phyloP scores from a whole-genome alignment of 2,888 invertebrate genomes.

The Orchesella flavescens region DNA sequence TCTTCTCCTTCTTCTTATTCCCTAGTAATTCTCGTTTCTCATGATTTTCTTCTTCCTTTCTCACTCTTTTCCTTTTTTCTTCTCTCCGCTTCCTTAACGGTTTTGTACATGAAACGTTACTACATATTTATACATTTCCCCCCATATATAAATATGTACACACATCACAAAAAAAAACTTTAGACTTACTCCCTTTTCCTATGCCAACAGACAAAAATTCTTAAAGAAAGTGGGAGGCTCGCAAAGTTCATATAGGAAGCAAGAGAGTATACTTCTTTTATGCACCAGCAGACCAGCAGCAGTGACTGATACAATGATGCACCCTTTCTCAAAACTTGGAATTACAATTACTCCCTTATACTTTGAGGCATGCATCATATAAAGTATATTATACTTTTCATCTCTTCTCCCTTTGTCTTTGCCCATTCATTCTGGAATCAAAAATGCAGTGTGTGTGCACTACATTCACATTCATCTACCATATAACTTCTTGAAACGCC shows the following conservation, averaged over 20 bases:
- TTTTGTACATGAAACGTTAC: too few relatives aligned
- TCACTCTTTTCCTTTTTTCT: slow-evolving; percentile 25
- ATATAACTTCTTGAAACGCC: too few relatives aligned
- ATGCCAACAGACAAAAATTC: background rate
- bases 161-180: background rate
- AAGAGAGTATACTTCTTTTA: background rate
- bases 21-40: slow-evolving; percentile 59
- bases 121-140: background rate
- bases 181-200: background rate
- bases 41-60: slow-evolving; percentile 24
- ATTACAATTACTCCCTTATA: too few relatives aligned
- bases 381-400: too few relatives aligned
- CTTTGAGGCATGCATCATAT: too few relatives aligned
- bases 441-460: too few relatives aligned
- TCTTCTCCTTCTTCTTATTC: slow-evolving; percentile 30
- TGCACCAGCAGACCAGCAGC: background rate
- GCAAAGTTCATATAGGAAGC: background rate
- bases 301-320: too few relatives aligned
- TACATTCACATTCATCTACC: too few relatives aligned
- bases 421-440: too few relatives aligned
- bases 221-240: background rate
- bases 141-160: background rate
- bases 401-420: too few relatives aligned
- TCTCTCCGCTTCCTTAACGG: background rate
- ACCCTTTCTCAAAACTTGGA: too few relatives aligned